phyloP scores from a whole-genome alignment of 2,113 vertebrate species.

The Crotalus tigris region DNA sequence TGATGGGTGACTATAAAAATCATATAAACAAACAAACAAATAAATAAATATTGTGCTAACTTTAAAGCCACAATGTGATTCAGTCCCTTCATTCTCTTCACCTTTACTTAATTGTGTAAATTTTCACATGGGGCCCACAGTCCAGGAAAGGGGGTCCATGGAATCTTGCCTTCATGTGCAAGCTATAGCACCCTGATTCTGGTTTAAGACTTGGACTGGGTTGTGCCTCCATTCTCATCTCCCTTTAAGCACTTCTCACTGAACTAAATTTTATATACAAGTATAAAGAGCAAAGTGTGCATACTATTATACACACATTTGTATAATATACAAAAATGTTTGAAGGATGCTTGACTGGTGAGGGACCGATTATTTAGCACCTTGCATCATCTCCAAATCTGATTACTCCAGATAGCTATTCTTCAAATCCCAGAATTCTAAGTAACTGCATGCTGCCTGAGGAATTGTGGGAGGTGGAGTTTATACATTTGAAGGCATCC shows the following conservation, averaged over 20 bases:
- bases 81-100: neutral
- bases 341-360: neutral
- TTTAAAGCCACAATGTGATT: neutral
- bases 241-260: neutral
- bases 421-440: neutral
- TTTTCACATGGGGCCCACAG: too few relatives aligned
- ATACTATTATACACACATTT: too few relatives aligned
- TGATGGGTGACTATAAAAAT: neutral
- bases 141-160: neutral
- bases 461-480: neutral
- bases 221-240: neutral
- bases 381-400: neutral
- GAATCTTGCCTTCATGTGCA: neutral
- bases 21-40: neutral
- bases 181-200: neutral
- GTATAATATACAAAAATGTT: neutral
- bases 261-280: neutral
- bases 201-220: neutral
- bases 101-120: neutral
- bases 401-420: neutral
- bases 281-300: neutral
- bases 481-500: neutral
- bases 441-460: neutral
- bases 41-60: neutral
- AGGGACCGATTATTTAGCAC: neutral